phyloP scores from a whole-genome alignment of 2,113 vertebrate genomes.

The Semicossyphus pulcher region DNA sequence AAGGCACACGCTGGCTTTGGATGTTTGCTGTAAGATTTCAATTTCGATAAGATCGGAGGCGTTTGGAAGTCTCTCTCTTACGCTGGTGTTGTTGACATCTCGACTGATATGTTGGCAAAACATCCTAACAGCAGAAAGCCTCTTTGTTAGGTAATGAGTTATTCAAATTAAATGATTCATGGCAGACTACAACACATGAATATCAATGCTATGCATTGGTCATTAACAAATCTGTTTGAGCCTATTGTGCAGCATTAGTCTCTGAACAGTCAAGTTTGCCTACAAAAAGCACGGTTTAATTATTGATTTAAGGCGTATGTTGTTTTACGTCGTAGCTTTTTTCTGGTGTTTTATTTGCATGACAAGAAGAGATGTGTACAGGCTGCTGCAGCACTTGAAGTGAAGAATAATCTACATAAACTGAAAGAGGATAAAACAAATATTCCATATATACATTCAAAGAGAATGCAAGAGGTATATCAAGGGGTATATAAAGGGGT shows the following conservation, averaged over 20 bases:
- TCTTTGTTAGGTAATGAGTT: conserved; percentile 24
- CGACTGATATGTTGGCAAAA: conserved; percentile 33
- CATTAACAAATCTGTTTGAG: conserved; percentile 11
- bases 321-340: not conserved
- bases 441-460: no score
- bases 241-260: not conserved
- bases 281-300: conserved; percentile 14
- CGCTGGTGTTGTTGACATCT: conserved; percentile 17
- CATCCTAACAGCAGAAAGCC: not conserved
- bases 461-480: not conserved
- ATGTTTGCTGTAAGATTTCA: conserved; percentile 43
- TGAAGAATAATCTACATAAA: conserved; percentile 6
- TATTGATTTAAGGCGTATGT: conserved; percentile 12
- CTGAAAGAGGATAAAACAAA: not conserved
- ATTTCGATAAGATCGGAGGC: conserved; percentile 26
- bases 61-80: conserved; percentile 5
- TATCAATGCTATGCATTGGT: conserved; percentile 4
- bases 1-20: conserved; percentile 32
- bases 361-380: not conserved
- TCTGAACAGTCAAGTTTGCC: not conserved
- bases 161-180: conserved; percentile 1
- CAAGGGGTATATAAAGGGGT: not conserved
- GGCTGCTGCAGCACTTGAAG: not conserved
- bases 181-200: not conserved
- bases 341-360: not conserved